Percentiles rank a stretch among this genome's conserved stretches.
Conservation (phyloP, 2,888 invertebrate species). For the Malacosoma neustria region DNA sequence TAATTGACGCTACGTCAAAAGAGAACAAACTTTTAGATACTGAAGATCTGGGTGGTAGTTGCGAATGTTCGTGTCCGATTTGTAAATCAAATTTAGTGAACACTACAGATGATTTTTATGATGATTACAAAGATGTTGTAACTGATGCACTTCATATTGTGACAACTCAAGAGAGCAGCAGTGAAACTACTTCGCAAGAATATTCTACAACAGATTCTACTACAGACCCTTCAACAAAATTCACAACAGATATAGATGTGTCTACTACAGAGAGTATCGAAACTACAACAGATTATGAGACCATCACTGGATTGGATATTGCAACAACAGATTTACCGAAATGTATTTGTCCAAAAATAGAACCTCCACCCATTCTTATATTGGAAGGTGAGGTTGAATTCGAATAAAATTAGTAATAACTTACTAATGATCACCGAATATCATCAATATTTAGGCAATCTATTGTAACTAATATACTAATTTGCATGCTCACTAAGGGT, state of each 20-base stretch:
- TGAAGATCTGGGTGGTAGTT: slow-evolving; percentile 77
- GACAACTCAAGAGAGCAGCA: slow-evolving; percentile 7
- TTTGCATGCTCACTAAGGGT: slow-evolving; percentile 30
- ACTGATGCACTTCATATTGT: background rate
- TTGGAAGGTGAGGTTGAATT: slow-evolving; percentile 85
- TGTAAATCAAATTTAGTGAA: slow-evolving; percentile 59
- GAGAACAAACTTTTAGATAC: slow-evolving; percentile 24
- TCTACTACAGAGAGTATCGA: slow-evolving; percentile 21
- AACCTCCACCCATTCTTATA: slow-evolving; percentile 82
- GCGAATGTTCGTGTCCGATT: slow-evolving; percentile 84
- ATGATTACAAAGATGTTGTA: slow-evolving; percentile 33
- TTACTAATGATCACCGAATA: slow-evolving; percentile 55
- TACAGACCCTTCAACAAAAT: slow-evolving; percentile 15
- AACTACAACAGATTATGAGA: slow-evolving; percentile 29
- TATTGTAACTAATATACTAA: slow-evolving; percentile 45
- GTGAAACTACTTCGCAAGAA: slow-evolving; percentile 11
- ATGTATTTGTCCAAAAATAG: slow-evolving; percentile 61
- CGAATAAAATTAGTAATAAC: slow-evolving; percentile 48
- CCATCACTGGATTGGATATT: slow-evolving; percentile 7
- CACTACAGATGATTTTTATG: slow-evolving; percentile 49
- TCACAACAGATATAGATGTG: slow-evolving; percentile 16
- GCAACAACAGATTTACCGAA: slow-evolving; percentile 35
- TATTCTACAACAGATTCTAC: slow-evolving; percentile 9
- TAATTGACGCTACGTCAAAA: slow-evolving; percentile 31
- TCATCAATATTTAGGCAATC: slow-evolving; percentile 33